These are phyloP conservation scores for Sycophaga agraensis DNA, from an alignment of 1,140 invertebrate genomes.

Conservation along the genomic window DNA sequence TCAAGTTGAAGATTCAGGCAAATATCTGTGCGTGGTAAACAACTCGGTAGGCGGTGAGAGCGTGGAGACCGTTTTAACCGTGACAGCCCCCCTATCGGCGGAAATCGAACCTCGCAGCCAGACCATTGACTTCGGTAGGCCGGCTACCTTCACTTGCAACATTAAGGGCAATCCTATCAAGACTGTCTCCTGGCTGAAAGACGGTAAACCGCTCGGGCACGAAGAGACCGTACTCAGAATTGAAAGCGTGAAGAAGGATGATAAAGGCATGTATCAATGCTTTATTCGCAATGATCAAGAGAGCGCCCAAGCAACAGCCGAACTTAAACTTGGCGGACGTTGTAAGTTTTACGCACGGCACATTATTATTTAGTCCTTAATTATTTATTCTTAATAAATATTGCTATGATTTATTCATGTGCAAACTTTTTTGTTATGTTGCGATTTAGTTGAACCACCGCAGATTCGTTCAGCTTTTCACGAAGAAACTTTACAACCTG, in stretches of 20 bases:
- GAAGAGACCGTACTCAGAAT: slow-evolving; percentile 80
- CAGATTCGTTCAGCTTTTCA: slow-evolving; percentile 83
- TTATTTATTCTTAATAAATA: too few relatives aligned
- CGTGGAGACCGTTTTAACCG: slow-evolving; percentile 88
- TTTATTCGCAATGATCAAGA: slow-evolving; percentile 93
- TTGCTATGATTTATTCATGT: too few relatives aligned
- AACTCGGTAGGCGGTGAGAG: slow-evolving; percentile 92
- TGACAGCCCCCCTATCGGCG: slow-evolving; percentile 85
- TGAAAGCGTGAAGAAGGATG: slow-evolving; percentile 87
- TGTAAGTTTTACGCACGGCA: slow-evolving; percentile 64
- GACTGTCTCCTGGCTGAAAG: slow-evolving; percentile 88
- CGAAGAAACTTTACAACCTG: slow-evolving; percentile 84
- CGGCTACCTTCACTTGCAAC: slow-evolving; percentile 86
- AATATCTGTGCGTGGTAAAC: slow-evolving; percentile 91
- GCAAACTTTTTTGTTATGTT: slow-evolving; percentile 38
- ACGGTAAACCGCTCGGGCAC: slow-evolving; percentile 80
- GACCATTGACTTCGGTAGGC: slow-evolving; percentile 88
- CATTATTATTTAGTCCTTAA: background rate
- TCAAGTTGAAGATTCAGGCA: slow-evolving; percentile 88
- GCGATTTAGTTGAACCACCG: slow-evolving; percentile 81
- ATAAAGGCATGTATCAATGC: slow-evolving; percentile 97
- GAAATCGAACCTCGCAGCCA: slow-evolving; percentile 87
- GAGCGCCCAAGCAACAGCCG: slow-evolving; percentile 87
- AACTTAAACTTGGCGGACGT: slow-evolving; percentile 89
- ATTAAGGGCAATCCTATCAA: slow-evolving; percentile 89